A percentile compares a stretch with the other conserved stretches of the same genome.
These are phyloP conservation scores for Cetoscarus ocellatus DNA, from an alignment of 2,797 vertebrate genomes.

Conservation along the genomic window DNA sequence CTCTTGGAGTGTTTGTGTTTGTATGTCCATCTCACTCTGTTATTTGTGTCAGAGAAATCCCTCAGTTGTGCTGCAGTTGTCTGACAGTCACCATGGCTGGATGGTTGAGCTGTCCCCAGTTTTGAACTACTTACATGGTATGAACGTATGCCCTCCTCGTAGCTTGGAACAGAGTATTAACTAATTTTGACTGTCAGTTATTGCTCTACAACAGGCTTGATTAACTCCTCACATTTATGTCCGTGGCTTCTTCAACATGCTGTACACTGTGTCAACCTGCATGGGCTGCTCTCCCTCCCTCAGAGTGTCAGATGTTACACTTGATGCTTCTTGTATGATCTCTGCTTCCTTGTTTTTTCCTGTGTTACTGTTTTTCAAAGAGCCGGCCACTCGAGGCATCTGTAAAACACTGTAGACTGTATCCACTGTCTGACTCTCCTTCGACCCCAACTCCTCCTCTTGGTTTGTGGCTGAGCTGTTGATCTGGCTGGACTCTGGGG, in stretches of 20 bases:
- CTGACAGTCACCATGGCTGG: too few relatives aligned
- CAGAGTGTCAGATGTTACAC: background rate
- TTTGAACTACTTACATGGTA: too few relatives aligned
- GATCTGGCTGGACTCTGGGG: background rate
- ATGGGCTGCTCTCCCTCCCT: fast-evolving
- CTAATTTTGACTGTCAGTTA: too few relatives aligned
- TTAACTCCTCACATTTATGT: background rate
- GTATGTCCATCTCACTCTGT: too few relatives aligned
- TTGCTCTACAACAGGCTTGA: background rate
- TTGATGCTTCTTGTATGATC: fast-evolving
- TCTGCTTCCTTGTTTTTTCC: background rate
- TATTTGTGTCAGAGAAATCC: too few relatives aligned
- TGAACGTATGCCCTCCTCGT: too few relatives aligned
- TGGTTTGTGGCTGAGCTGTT: background rate
- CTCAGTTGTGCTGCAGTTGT: too few relatives aligned
- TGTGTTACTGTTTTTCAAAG: background rate
- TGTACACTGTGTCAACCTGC: conserved; percentile 42
- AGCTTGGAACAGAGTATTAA: too few relatives aligned
- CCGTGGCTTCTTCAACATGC: conserved; percentile 32
- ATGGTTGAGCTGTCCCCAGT: too few relatives aligned
- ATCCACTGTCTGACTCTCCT: background rate
- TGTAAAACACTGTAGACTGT: conserved; percentile 16
- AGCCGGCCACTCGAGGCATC: fast-evolving
- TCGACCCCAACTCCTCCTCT: background rate
- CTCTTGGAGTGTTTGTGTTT: too few relatives aligned